Conservation (phyloP, 2,797 vertebrate genomes). For the Masticophis lateralis region DNA sequence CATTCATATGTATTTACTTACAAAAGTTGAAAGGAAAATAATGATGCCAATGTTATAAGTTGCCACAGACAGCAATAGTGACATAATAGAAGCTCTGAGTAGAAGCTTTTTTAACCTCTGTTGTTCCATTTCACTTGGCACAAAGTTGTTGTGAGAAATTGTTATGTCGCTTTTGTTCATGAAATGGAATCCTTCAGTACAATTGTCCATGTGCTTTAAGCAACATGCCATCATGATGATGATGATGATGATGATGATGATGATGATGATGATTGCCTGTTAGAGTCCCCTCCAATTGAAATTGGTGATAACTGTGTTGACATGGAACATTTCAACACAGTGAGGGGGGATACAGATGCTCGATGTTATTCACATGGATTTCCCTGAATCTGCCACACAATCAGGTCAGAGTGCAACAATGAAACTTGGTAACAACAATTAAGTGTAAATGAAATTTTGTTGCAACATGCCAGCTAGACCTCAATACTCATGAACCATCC, state of each 20-base stretch:
- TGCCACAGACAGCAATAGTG: background rate
- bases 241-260: too few relatives aligned
- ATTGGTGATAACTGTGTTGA: background rate
- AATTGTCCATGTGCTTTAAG: background rate
- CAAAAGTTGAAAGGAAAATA: background rate
- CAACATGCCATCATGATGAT: too few relatives aligned
- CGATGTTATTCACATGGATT: background rate
- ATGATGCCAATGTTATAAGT: background rate
- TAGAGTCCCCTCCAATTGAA: background rate
- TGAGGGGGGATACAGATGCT: background rate
- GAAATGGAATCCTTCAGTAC: background rate
- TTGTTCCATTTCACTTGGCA: background rate
- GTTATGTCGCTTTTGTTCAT: background rate
- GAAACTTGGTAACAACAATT: background rate
- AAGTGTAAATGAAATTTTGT: background rate
- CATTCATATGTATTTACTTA: background rate
- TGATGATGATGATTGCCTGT: background rate
- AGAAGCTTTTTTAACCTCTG: background rate
- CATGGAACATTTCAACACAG: background rate
- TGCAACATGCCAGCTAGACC: background rate
- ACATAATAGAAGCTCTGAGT: background rate
- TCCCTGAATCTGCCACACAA: background rate
- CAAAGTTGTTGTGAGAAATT: background rate
- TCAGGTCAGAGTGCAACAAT: background rate
- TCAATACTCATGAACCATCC: background rate